Evolutionary conservation across 2,888 invertebrate genomes (phyloP), one percentile per base, ranked within the genome.

Genomic region (Euspilapteryx auroguttella): DNA sequence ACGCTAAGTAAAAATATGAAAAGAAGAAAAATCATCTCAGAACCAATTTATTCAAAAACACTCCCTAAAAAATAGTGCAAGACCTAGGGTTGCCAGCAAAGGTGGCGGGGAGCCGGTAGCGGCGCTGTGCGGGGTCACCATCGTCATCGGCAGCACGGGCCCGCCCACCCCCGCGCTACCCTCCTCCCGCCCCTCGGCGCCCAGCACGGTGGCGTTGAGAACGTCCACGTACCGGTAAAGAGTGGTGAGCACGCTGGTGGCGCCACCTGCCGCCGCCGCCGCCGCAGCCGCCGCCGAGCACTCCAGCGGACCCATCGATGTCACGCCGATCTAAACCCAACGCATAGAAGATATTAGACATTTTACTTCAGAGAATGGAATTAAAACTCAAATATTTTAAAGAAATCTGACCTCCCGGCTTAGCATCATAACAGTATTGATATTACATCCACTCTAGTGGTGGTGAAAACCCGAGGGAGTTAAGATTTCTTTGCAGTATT

Each of bases 181-280:
- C 30, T 44, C 45, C 40, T 48, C 35, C 34, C 38, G 43, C n/a
- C 33, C 24, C 23, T 62, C 57, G 21, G 52, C 35, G 37, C 52
- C 47, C 27, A 24, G 17, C 17, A 69, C 49, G 30, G 69, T 69
- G 20, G 48, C 46, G 46, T 62, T 56, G 24, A 71, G 33, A 25
- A 68, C 37, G 24, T 41, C 45, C 8, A 45, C 49, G 49, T 69
- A 68, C 23, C 39, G 45, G 33, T 42, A 42, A 33, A 69, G 47
- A 36, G 49, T 32, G 15, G 71, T 69, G 49, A 71, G 55, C 37
- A 71, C 71, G 49, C 64, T 64, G 31, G 55, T 48, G 34, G 53
- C 52, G 32, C 39, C 41, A 22, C 32, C 34, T 5, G 38, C 30
- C 14, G 42, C 42, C 21, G 21, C 34, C 6, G 38, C 30, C 14